These are phyloP conservation scores for Dendrocincla fuliginosa DNA, from an alignment of 2,797 vertebrate species.

Conservation along the genomic window DNA sequence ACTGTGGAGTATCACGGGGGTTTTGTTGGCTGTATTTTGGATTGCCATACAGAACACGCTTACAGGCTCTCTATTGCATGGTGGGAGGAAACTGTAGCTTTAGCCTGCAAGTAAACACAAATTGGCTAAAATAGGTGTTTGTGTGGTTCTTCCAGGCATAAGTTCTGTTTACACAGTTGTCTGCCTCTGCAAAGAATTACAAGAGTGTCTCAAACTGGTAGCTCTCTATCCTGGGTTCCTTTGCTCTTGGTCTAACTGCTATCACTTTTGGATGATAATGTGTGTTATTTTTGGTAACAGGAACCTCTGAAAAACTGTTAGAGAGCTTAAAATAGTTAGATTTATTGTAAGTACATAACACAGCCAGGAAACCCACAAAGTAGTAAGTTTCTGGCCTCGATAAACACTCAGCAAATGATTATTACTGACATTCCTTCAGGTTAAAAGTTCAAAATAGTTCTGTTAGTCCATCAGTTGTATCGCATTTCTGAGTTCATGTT, in stretches of 20 bases:
- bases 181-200: neutral
- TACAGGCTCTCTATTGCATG: neutral
- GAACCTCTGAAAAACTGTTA: neutral
- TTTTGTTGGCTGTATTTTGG: neutral
- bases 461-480: neutral
- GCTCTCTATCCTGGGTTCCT: neutral
- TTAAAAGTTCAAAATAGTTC: neutral
- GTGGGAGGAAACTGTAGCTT: neutral
- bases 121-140: neutral
- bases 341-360: neutral
- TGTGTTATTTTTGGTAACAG: neutral
- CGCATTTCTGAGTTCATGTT: neutral
- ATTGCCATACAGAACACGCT: neutral
- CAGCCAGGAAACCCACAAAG: neutral
- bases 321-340: neutral
- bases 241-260: neutral
- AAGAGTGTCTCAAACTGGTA: neutral
- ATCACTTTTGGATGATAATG: neutral
- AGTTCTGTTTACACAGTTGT: constrained; percentile 18
- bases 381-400: neutral
- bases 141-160: neutral
- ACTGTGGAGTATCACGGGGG: neutral
- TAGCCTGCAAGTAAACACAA: neutral
- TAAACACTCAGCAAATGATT: neutral
- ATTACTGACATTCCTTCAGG: neutral